phyloP scores from a whole-genome alignment of 2,888 invertebrate genomes.

The Acanthosepion pharaonis region DNA sequence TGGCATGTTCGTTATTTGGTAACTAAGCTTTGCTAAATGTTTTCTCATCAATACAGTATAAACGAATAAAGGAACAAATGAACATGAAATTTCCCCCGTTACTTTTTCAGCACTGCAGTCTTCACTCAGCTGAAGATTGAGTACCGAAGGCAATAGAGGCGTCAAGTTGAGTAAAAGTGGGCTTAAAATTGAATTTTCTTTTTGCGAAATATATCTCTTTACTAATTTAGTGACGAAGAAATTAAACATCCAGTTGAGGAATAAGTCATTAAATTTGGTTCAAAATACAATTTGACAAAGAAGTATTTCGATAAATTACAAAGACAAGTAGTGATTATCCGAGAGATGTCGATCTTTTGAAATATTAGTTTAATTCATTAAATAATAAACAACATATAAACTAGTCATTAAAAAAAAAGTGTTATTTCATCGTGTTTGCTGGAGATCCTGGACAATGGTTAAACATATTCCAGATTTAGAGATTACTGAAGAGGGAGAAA shows the following conservation, averaged over 20 bases:
- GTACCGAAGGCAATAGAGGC: neutral
- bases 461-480: neutral
- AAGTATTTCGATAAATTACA: neutral
- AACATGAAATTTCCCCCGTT: neutral
- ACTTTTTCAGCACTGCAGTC: neutral
- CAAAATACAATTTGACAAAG: neutral
- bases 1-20: neutral
- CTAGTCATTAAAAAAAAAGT: neutral
- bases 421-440: conserved; percentile 6
- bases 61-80: neutral
- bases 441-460: neutral
- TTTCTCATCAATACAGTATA: neutral
- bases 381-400: neutral
- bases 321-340: neutral
- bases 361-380: neutral
- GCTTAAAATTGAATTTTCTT: neutral
- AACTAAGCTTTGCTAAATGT: neutral
- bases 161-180: neutral
- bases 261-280: neutral
- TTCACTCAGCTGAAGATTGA: neutral
- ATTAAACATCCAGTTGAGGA: neutral
- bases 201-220: neutral
- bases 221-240: conserved; percentile 16
- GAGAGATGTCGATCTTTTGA: neutral
- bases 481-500: neutral